These are phyloP conservation scores for Sphecodes monilicornis DNA, from an alignment of 2,888 invertebrate species.

Conservation along the genomic window DNA sequence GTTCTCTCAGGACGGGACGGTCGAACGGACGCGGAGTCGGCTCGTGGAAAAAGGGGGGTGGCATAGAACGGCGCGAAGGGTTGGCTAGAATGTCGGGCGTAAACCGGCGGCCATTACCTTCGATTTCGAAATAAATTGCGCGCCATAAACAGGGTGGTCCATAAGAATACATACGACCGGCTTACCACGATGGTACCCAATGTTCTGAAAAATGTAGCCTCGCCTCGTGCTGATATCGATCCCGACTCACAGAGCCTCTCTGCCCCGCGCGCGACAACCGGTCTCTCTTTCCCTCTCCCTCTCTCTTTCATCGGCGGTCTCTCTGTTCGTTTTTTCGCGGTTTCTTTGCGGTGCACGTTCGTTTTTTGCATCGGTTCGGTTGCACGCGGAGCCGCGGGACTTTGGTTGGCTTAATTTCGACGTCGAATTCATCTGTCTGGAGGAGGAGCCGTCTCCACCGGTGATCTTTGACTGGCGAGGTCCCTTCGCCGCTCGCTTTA, in stretches of 20 bases:
- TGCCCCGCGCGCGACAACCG: neutral
- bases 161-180: constrained; percentile 83
- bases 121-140: constrained; percentile 84
- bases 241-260: constrained; percentile 36
- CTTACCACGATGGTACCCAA: constrained; percentile 78
- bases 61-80: constrained; percentile 45
- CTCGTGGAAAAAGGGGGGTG: constrained; percentile 23
- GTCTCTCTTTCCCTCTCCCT: constrained; percentile 21
- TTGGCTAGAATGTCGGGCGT: constrained; percentile 72
- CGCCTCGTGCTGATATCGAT: constrained; percentile 73
- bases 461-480: constrained; percentile 59
- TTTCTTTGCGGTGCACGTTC: constrained; percentile 6
- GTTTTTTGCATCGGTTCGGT: constrained; percentile 21
- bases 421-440: constrained; percentile 61
- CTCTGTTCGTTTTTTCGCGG: neutral
- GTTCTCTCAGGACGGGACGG: constrained; percentile 67
- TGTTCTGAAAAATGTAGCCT: constrained; percentile 77
- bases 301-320: constrained; percentile 14
- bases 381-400: constrained; percentile 12
- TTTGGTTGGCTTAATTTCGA: constrained; percentile 62
- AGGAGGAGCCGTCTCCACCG: constrained; percentile 38
- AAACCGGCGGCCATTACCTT: constrained; percentile 83
- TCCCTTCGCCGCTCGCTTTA: constrained; percentile 36
- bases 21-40: constrained; percentile 31
- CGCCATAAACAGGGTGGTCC: constrained; percentile 83